Percentiles rank a stretch among this genome's conserved stretches.
Conservation (phyloP, 1,140 invertebrate species). For the Calosoma granatense region DNA sequence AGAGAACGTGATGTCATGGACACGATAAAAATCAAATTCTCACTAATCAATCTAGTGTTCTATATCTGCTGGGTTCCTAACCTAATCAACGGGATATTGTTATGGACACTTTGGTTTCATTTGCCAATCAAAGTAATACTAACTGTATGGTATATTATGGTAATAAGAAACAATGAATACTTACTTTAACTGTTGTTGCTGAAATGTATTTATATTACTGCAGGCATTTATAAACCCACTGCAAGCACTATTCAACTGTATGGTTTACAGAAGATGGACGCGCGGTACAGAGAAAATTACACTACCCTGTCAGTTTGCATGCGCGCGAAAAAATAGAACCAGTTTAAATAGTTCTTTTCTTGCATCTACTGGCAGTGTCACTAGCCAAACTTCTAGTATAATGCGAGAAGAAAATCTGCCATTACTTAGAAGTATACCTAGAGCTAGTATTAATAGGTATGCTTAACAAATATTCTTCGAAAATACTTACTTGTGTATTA, state of each 20-base stretch:
- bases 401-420: conserved; percentile 23
- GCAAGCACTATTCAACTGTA: conserved; percentile 67
- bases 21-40: conserved; percentile 60
- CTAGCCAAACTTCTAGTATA: conserved; percentile 1
- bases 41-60: conserved; percentile 63
- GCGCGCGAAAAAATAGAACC: conserved; percentile 18
- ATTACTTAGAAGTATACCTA: conserved; percentile 19
- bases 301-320: conserved; percentile 21
- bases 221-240: conserved; percentile 71
- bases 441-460: conserved; percentile 24
- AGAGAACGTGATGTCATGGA: conserved; percentile 61
- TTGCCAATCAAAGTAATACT: conserved; percentile 57
- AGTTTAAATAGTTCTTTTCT: conserved; percentile 9
- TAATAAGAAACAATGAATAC: conserved; percentile 39
- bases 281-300: conserved; percentile 31
- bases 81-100: conserved; percentile 59
- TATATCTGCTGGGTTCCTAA: conserved; percentile 76
- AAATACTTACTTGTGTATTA: too few species aligned
- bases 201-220: conserved; percentile 22
- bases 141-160: conserved; percentile 70
- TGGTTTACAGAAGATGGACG: conserved; percentile 65
- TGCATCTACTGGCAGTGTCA: conserved; percentile 12
- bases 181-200: not conserved
- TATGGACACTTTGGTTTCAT: conserved; percentile 67
- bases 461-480: not conserved